Base-by-base conservation (phyloP, 2,797 vertebrate genomes). In the Lepus oiostolus region DNA sequence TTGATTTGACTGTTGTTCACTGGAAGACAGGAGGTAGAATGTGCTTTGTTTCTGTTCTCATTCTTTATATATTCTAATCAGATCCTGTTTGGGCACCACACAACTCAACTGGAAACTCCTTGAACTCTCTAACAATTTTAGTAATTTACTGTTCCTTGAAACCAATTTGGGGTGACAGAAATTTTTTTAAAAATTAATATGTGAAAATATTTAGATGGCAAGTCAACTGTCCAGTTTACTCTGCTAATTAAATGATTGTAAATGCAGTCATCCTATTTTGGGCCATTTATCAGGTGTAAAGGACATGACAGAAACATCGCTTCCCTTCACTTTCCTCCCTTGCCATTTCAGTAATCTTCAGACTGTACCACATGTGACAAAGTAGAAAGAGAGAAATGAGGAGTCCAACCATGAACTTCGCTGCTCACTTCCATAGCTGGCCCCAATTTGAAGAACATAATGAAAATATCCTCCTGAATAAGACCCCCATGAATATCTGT, bases 251-350 rank as follows among this genome's bases (percentile, higher is more conserved):
- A 67, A 68, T 42, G 38, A 74, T 74, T 58, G 83, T 22, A 54
- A 86, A 81, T 65, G 32, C 22, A 70, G 42, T 89, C 32, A 88
- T 58, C 62, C 63, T 80, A 62, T 74, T 93, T 96, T 86, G 38
- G 17, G 42, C 62, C 88, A 81, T 85, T 93, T 88, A 83, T 58
- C 75, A 96, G 30, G 30, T 72, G 79, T 85, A 75, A 84, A 74
- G 67, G 86, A 5, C 62, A 22, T 71, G 24, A 84, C 83, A 67
- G 24, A 22, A 4, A 22, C 6, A 8, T 6, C 50, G 2, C 2
- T 35, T 0, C 30, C 4, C 38, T 52, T 38, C 52, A 7, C 19
- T 50, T 26, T 28, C 21, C 0, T 63, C 28, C 17, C 21, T 28
- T 47, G 17, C 32, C 19, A 4, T 84, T 82, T 75, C 13, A 38